Base-by-base conservation (phyloP, 1,140 invertebrate species). In the Drosophila arawakana region DNA sequence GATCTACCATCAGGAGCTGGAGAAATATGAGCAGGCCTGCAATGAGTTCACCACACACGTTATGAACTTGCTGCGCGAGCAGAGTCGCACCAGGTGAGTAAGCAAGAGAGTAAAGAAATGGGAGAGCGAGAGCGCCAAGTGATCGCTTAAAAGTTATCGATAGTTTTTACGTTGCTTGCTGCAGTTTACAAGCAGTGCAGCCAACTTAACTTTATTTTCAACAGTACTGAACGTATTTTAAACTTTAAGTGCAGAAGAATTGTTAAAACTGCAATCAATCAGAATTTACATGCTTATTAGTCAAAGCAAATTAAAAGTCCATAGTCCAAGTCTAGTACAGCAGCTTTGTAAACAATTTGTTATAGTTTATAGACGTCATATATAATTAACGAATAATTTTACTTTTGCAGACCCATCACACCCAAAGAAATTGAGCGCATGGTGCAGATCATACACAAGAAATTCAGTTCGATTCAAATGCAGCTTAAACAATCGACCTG, bases 21-120 rank as follows among this genome's bases (percentile, higher is more conserved):
- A 99, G 93, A 99, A 99, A 95, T 99, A 99, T 92, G 98, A 99
- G 94, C 95, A 99, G 95, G 98, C 99, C 5, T 99, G 99, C 94
- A 98, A 98, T 93, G 99, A 99, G 94, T 99, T 99, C 93, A 99
- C 99, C 52, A 99, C 98, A 8, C 99, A 99, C 93, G 99, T 99
- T 34, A 99, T 99, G 96, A 99, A 99, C 93, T 94, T 99, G 59
- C 94, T 99, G 52, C 95, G 98, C 67, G 99, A 99, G 93, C 99
- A 99, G 93, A 98, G 97, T 90, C 96, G 98, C 82, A 99, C 98
- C 68, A 95, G 98, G 90, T 98, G 25, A 72, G 66, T 61, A 0
- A 2, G 35, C 7, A 94, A 35, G 37, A 5, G 7, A 60, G 55
- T 2, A 21, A 21, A 21, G 0, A 21, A 44, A 6, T 9, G 21